Evolutionary conservation across 2,113 vertebrate species (phyloP).

Genomic region (Cyprinodon variegatus): DNA sequence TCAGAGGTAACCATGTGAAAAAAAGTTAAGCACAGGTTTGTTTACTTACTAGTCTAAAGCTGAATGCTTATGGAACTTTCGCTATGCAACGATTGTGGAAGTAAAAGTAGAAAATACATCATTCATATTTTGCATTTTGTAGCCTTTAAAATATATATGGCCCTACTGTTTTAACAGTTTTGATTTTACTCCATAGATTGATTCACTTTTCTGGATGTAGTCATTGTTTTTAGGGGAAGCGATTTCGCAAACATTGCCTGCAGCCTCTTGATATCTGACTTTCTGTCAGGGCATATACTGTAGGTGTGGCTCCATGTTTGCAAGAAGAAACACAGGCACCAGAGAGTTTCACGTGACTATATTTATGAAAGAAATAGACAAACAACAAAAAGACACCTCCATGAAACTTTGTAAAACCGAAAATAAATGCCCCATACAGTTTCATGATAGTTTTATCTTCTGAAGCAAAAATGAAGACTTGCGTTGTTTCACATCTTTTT

Average conservation of each 20-base stretch:
- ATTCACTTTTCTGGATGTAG: conserved; percentile 3
- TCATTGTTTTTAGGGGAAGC: conserved; percentile 26
- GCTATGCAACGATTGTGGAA: conserved; percentile 33
- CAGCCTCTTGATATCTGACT: conserved; percentile 46
- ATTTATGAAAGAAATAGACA: conserved; percentile 41
- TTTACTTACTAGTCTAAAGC: no score
- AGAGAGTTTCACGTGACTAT: conserved; percentile 23
- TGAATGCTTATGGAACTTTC: conserved; percentile 19
- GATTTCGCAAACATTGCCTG: conserved; percentile 16
- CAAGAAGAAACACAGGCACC: conserved; percentile 9
- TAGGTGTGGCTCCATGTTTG: conserved; percentile 28
- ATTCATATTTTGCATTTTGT: neutral
- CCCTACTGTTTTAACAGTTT: neutral
- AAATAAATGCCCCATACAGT: conserved; percentile 12
- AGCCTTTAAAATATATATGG: neutral
- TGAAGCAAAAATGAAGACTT: neutral
- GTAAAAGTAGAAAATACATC: neutral
- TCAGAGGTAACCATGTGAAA: neutral
- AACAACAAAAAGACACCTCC: conserved; percentile 26
- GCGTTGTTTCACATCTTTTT: neutral
- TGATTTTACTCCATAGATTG: conserved; percentile 12
- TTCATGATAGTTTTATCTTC: conserved; percentile 1
- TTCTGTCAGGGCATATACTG: conserved; percentile 7
- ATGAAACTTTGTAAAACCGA: conserved; percentile 33
- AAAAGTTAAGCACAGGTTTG: no score